These are phyloP conservation scores for Macroglossus sobrinus DNA, from an alignment of 2,113 vertebrate genomes.

Conservation along the genomic window DNA sequence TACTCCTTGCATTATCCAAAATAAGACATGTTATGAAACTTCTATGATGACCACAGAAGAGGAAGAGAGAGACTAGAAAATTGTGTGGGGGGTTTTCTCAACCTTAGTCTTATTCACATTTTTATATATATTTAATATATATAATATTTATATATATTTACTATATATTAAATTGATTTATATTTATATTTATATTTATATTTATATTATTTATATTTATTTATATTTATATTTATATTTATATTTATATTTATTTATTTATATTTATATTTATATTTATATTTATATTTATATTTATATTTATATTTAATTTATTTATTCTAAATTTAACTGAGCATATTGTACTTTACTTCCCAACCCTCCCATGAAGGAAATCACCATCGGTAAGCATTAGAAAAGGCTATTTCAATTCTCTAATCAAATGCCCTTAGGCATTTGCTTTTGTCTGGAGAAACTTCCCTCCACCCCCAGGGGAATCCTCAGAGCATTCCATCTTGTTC, in stretches of 20 bases:
- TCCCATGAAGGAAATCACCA: neutral
- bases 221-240: too few relatives aligned
- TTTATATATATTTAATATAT: too few relatives aligned
- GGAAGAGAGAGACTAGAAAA: neutral
- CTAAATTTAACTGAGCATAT: neutral
- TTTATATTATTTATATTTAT: too few relatives aligned
- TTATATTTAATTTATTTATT: too few relatives aligned
- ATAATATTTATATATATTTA: too few relatives aligned
- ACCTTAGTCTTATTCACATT: neutral
- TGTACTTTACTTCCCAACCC: neutral
- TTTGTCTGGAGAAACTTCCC: neutral
- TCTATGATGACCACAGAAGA: neutral
- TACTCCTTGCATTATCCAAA: neutral
- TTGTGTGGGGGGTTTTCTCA: neutral
- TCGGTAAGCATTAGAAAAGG: neutral
- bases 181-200: too few relatives aligned
- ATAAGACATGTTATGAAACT: neutral
- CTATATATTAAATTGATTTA: too few relatives aligned
- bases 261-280: too few relatives aligned
- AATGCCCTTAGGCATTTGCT: neutral
- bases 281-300: too few relatives aligned
- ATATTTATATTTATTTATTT: too few relatives aligned
- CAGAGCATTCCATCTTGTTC: neutral
- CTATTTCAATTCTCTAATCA: neutral
- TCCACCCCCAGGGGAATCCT: neutral